Evolutionary conservation across 2,888 invertebrate species (phyloP), one percentile per base, ranked within the genome.

Genomic region (Rotaria magnacalcarata): DNA sequence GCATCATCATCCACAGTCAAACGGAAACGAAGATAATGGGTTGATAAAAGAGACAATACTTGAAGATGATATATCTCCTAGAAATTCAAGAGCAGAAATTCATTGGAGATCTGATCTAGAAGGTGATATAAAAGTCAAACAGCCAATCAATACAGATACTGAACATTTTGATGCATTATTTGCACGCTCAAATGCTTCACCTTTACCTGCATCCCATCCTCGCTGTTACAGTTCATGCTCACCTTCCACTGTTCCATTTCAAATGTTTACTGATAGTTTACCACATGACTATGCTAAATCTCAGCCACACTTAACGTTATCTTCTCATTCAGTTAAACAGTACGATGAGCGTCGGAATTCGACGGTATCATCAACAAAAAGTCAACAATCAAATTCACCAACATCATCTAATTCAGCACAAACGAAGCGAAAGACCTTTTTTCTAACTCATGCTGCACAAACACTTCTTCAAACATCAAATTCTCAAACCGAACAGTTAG

Each of bases 141-240:
- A 67, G 7, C 67, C 34, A 67, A 67, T 67, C 5, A 80, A 80
- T 80, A 80, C 80, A 5, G 47, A 80, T 80, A 43, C 80, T 11
- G 47, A 43, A 24, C 80, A 80, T n/a, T 80, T 80, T 47, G 80
- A 80, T 47, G 80, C 43, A n/a, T 47, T 80, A 80, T 80, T 80
- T 80, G 47, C 43, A 47, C 80, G 80, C 47, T 47, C 47, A 4
- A 80, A 80, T 14, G 47, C 80, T 24, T n/a, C 47, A 47, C 41
- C 80, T 24, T 19, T 41, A 80, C 47, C 80, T 1, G 11, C 80
- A 24, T n/a, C 80, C 4, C 80, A 80, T 80, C 80, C 80, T 43
- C 80, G 80, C 8, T 80, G 80, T n/a, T 80, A 80, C 7, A 80
- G 80, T 80, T 80, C 80, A n/a, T 41, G 43, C 4, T 41, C 80